phyloP scores from a whole-genome alignment of 2,113 vertebrate genomes.

The Setophaga coronata region DNA sequence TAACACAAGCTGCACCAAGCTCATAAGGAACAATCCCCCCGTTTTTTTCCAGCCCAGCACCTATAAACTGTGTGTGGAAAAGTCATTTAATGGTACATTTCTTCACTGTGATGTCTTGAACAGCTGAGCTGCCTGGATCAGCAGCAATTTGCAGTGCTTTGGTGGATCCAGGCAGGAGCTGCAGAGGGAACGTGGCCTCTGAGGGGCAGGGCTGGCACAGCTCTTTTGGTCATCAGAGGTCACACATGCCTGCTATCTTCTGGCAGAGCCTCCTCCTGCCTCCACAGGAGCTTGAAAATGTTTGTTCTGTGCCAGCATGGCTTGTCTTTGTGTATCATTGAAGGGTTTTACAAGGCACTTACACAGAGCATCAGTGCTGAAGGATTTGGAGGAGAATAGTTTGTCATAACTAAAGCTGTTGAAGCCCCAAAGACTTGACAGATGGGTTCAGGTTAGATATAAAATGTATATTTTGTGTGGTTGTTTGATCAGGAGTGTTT shows the following conservation, averaged over 20 bases:
- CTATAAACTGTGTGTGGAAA: neutral
- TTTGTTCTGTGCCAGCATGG: neutral
- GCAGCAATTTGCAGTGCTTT: neutral
- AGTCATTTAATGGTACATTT: neutral
- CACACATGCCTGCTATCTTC: neutral
- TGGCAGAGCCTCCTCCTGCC: neutral
- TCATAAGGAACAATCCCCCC: neutral
- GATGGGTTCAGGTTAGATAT: neutral
- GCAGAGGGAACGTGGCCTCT: neutral
- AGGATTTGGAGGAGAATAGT: neutral
- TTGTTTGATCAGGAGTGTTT: neutral
- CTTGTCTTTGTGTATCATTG: neutral
- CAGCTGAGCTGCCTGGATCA: neutral
- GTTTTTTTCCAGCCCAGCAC: neutral
- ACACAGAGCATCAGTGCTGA: neutral
- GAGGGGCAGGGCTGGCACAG: neutral
- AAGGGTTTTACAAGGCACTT: neutral
- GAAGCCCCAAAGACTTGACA: neutral
- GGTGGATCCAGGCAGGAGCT: neutral
- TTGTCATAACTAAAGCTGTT: neutral
- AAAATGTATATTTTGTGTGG: neutral
- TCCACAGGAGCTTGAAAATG: neutral
- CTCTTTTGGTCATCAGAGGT: neutral
- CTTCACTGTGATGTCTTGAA: neutral
- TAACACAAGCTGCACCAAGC: neutral